Conservation (phyloP, 92 coral and sea anemone species). For the Epizoanthus scotinus region DNA sequence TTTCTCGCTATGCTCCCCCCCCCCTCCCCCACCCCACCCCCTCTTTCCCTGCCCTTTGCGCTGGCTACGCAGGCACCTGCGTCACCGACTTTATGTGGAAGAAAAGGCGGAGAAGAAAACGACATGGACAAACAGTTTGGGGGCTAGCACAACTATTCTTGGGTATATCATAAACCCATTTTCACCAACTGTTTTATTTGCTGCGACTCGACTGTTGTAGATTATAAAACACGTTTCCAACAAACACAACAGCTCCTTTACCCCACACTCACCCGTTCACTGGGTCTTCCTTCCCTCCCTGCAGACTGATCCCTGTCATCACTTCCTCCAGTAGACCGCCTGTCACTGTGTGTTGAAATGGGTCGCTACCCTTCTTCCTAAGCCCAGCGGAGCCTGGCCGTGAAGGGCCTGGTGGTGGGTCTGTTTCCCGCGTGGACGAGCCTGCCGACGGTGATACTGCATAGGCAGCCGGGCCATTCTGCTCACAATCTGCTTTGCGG, state of each 20-base stretch:
- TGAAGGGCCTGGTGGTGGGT: conserved; percentile 4
- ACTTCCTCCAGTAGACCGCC: conserved; percentile 82
- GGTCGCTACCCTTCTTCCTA: conserved; percentile 39
- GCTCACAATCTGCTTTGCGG: conserved; percentile 54
- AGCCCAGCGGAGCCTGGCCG: background rate
- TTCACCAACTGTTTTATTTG: too few species aligned
- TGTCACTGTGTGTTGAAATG: conserved; percentile 69
- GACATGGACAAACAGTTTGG: too few species aligned
- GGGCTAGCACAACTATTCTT: too few species aligned
- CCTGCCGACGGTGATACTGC: conserved; percentile 12
- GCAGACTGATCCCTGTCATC: conserved; percentile 55
- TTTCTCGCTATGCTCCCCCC: too few species aligned
- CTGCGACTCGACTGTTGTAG: too few species aligned
- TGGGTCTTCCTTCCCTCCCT: conserved; percentile 42
- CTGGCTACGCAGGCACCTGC: too few species aligned
- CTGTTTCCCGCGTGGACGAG: background rate
- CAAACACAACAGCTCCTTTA: too few species aligned
- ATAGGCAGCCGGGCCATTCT: conserved; percentile 43
- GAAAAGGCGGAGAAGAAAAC: too few species aligned
- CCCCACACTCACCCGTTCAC: conserved; percentile 25
- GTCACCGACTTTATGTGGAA: too few species aligned
- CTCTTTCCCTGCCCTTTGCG: too few species aligned
- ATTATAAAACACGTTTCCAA: background rate
- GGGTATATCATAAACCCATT: too few species aligned
- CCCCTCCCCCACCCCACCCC: too few species aligned